Evolutionary conservation across 2,888 invertebrate species (phyloP).

Genomic region (Cheilosia variabilis): DNA sequence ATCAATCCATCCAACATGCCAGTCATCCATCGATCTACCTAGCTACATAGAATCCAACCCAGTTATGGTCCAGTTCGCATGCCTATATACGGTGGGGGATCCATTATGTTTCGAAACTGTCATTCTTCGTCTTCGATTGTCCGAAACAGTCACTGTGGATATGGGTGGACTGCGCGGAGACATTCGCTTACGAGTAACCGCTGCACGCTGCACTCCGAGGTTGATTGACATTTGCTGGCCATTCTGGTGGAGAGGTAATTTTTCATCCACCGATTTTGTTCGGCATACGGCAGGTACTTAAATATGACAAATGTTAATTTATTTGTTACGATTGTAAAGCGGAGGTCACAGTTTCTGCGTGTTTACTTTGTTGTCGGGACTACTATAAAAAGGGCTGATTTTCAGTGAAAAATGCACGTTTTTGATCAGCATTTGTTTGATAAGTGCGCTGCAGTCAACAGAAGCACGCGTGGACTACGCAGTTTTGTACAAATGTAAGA

Average conservation of each 20-base stretch:
- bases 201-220: constrained; percentile 39
- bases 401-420: constrained; percentile 1
- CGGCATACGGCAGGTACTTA: constrained; percentile 62
- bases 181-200: constrained; percentile 40
- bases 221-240: constrained; percentile 71
- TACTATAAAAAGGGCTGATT: neutral
- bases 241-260: constrained; percentile 52
- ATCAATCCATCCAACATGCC: constrained; percentile 42
- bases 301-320: constrained; percentile 75
- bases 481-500: too few species aligned
- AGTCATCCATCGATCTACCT: constrained; percentile 34
- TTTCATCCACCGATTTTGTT: constrained; percentile 51
- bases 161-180: constrained; percentile 58
- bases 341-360: constrained; percentile 37
- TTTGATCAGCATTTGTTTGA: neutral
- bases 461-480: too few species aligned
- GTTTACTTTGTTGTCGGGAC: constrained; percentile 20
- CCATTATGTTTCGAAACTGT: constrained; percentile 75
- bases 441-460: neutral
- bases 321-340: constrained; percentile 59
- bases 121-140: constrained; percentile 69
- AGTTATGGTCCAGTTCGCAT: constrained; percentile 73
- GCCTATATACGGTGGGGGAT: constrained; percentile 74
- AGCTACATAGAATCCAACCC: constrained; percentile 48
- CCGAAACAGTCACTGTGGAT: constrained; percentile 50